Base-by-base conservation (phyloP, 35 echinoderm and acorn worm genomes). In the Apostichopus californicus region DNA sequence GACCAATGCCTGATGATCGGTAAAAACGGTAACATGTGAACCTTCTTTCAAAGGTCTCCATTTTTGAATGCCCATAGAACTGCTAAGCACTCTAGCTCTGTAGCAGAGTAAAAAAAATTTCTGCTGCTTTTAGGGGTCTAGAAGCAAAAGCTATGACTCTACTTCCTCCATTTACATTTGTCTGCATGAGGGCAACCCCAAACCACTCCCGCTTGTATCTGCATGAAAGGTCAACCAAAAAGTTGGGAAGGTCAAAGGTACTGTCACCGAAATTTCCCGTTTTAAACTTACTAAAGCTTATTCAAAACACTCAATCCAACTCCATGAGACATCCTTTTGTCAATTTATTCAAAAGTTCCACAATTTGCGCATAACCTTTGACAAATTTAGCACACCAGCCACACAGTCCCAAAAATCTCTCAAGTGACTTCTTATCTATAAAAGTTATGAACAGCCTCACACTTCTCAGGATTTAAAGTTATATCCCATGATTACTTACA, bases 381-480 rank as follows among this genome's bases (percentile, higher is more conserved):
- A 54, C 25, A 52, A 80, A 83, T 56, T 83, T 83, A 2, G 80
- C 9, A 55, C 52, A 83, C 80, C 80, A 83, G 13, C 80, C 80
- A 55, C 25, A 14, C 13, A 83, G 15, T 12, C 80, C 80, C 9
- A 80, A 15, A 15, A 80, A 80, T 12, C 78, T 7, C 34, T 80
- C 78, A 5, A 80, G 78, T 52, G 78, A 80, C 53, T 80, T 80
- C 26, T 17, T 80, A 55, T 55, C 26, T 5, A 3, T 53, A 28
- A 73, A 73, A 73, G 14, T 73, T 21, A 6, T 7, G 1, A 6
- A 73, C 18, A 18, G 70, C 70, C 5, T 15, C 5, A 6, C 11
- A 15, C 4, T 73, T 73, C 5, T 9, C 70, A 14, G 70, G 70
- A 73, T 73, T 20, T 13, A 73, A 5, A 9, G 9, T 14, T 13